phyloP scores from a whole-genome alignment of 2,888 invertebrate species.

The Hydrotaea diabolus region DNA sequence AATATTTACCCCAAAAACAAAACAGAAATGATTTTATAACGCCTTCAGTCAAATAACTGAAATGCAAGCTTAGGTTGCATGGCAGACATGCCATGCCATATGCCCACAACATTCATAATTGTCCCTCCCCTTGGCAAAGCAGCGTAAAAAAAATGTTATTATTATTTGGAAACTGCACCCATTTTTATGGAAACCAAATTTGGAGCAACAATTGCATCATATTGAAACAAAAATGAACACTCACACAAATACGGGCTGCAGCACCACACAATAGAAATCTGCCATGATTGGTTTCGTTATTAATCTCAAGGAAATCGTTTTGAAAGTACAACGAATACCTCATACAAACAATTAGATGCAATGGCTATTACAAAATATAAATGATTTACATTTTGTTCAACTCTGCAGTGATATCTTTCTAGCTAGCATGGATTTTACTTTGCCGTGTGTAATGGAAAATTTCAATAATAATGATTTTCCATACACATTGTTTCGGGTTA shows the following conservation, averaged over 20 bases:
- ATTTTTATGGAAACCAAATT: slow-evolving; percentile 57
- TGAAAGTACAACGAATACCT: no score
- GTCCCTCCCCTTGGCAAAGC: not conserved
- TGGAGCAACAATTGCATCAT: slow-evolving; percentile 47
- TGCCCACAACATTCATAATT: slow-evolving; percentile 13
- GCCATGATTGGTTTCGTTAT: not conserved
- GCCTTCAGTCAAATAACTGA: not conserved
- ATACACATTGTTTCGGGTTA: slow-evolving; percentile 3
- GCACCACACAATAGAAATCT: not conserved
- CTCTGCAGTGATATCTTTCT: not conserved
- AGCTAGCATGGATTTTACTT: no score
- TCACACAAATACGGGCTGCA: not conserved
- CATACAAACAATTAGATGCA: no score
- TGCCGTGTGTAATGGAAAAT: not conserved
- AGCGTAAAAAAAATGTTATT: not conserved
- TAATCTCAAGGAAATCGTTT: not conserved
- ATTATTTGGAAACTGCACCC: slow-evolving; percentile 54
- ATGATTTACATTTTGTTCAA: slow-evolving; percentile 3
- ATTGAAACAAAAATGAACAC: not conserved
- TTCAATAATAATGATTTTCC: slow-evolving; percentile 6
- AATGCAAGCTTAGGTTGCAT: not conserved
- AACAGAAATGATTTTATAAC: not conserved
- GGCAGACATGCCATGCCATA: not conserved
- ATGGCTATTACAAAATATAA: not conserved
- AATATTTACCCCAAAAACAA: slow-evolving; percentile 10